Base-by-base conservation (phyloP, 2,888 invertebrate genomes). In the Fissipunctia ypsillon region DNA sequence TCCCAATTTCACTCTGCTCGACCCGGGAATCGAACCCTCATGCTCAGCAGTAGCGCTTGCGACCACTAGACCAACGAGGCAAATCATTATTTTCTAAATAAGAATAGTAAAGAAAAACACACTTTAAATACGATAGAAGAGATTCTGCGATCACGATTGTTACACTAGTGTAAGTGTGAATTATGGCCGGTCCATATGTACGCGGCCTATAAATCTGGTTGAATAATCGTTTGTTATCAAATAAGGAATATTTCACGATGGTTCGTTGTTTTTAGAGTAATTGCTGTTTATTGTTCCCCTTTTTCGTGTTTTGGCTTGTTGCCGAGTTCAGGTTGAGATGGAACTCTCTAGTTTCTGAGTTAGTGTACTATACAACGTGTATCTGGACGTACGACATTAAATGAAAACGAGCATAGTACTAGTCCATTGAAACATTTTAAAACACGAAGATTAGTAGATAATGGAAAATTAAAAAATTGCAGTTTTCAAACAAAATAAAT, bases 81-180 rank as follows among this genome's bases (percentile, higher is more conserved):
- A n/a, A n/a, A n/a, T n/a, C n/a, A n/a, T n/a, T n/a, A n/a, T n/a
- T 38, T 43, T 10, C n/a, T 6, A 22, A 45, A 28, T 35, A 16
- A 19, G 5, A 75, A 9, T 35, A 54, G 16, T 38, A 7, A 54
- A 35, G 6, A n/a, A 54, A 41, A 68, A 41, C 16, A 35, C 14
- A 41, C 16, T 86, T 85, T 85, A 83, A 81, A 88, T 81, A 76
- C 69, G 50, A 83, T 57, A 60, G 60, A 80, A 73, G 76, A 84
- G 86, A 85, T 76, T 80, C 81, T 73, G 52, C 48, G 73, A 69
- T 85, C 64, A 35, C 81, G 61, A 81, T 81, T 78, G 80, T 81
- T 38, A 70, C 67, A 69, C 73, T 48, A 57, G 59, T 57, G 76
- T 74, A 78, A 76, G 76, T 76, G 81, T 77, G 76, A 87, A 78